A percentile compares a stretch with the other conserved stretches of the same genome.
phyloP scores from a whole-genome alignment of 2,888 invertebrate species.

The Lithosia quadra region DNA sequence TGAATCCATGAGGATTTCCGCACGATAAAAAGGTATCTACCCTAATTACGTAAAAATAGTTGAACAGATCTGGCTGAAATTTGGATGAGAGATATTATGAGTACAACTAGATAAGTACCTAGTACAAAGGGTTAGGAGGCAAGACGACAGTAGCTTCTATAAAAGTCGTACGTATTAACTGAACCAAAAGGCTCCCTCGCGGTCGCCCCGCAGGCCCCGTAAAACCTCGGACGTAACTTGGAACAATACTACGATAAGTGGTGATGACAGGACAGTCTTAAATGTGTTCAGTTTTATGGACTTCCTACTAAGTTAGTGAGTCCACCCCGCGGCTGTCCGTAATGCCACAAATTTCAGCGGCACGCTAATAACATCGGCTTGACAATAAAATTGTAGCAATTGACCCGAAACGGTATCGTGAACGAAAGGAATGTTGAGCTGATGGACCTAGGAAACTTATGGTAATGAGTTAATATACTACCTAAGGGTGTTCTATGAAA shows the following conservation, averaged over 20 bases:
- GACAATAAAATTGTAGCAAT: constrained; percentile 48
- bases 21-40: too few species aligned
- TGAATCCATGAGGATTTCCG: too few species aligned
- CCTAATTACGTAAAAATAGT: too few species aligned
- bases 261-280: constrained; percentile 10
- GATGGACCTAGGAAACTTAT: constrained; percentile 10
- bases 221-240: background rate
- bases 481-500: constrained; percentile 10
- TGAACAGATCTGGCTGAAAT: too few species aligned
- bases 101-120: too few species aligned
- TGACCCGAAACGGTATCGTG: constrained; percentile 33
- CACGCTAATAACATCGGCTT: constrained; percentile 61
- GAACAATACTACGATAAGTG: background rate
- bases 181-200: too few species aligned
- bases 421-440: constrained; percentile 31
- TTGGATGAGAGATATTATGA: too few species aligned
- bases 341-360: constrained; percentile 67
- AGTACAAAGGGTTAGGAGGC: too few species aligned
- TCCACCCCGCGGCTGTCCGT: constrained; percentile 61
- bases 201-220: too few species aligned
- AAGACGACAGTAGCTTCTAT: too few species aligned
- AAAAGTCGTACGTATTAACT: too few species aligned
- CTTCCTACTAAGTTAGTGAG: constrained; percentile 44
- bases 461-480: constrained; percentile 9
- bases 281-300: constrained; percentile 19